Evolutionary conservation across 1,140 invertebrate genomes (phyloP), one percentile per base, ranked within the genome.

Genomic region (Nasonia giraulti): DNA sequence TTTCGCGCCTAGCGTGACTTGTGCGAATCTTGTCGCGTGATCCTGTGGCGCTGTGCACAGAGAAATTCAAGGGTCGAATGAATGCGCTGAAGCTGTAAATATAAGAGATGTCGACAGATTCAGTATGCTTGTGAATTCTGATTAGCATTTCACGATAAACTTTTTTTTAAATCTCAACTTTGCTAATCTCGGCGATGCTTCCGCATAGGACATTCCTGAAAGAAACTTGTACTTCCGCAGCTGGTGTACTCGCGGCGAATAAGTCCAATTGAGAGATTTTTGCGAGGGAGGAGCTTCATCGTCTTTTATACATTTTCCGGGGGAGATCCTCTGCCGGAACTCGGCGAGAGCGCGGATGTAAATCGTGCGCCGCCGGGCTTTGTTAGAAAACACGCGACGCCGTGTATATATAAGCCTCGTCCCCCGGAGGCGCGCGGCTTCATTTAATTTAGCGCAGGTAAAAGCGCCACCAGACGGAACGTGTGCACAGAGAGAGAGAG

Each of bases 391-490:
- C 33, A 80, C 62, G 62, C 55, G 17, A 17, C 66, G 69, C 33
- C 23, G 10, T 44, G 40, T 44, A n/a, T 62, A 62, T 62, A 62
- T 2, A 14, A 12, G 12, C 17, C 5, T 62, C 55, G 20, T 68
- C 68, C 62, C 78, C 78, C 31, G 7, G 33, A 80, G 78, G 78
- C 62, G 62, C 62, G 33, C 76, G 20, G 62, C 62, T 68, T 80
- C 77, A 68, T 68, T 80, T 80, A 82, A 83, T 83, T 86, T 66
- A 47, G 77, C 66, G 74, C 11, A 71, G 33, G 69, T 66, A 74
- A 27, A 74, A n/a, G 44, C 17, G 37, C 55, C n/a, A 7, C 62
- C 37, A 50, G 33, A 37, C 33, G 33, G 33, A 37, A 37, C 33
- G 33, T 37, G 2, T 23, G 82, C 55, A 17, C 2, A 40, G 12